Conservation (phyloP, 2,797 vertebrate genomes). For the Eleutherodactylus coqui region DNA sequence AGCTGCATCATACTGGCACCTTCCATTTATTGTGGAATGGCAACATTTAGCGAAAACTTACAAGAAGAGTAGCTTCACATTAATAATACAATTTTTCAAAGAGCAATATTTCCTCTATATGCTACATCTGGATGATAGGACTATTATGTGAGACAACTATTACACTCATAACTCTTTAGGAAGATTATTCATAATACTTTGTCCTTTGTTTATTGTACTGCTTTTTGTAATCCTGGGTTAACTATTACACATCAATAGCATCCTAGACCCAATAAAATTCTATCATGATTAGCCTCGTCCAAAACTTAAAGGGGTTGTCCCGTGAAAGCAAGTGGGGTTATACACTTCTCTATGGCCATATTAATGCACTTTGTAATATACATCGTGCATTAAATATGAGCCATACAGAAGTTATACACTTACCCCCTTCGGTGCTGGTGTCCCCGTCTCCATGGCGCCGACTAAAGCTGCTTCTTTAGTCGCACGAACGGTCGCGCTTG, state of each 20-base stretch:
- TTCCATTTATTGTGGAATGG: conserved; percentile 34
- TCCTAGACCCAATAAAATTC: neutral
- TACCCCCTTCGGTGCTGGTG: no score
- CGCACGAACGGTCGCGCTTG: no score
- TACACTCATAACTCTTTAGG: neutral
- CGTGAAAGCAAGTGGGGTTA: no score
- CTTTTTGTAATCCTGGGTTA: neutral
- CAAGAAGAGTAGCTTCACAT: neutral
- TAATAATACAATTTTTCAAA: conserved; percentile 25
- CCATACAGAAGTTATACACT: no score
- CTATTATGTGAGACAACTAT: neutral
- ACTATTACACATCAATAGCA: neutral
- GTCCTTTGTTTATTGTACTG: neutral
- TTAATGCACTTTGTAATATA: no score
- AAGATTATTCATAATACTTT: neutral
- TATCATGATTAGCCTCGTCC: neutral
- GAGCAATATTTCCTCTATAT: neutral
- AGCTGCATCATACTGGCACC: conserved; percentile 40
- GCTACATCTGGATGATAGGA: conserved; percentile 6
- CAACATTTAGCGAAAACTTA: conserved; percentile 40
- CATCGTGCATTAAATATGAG: no score
- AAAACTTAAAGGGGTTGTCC: no score
- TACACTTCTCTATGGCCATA: no score
- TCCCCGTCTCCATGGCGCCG: no score
- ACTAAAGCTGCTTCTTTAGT: no score